These are phyloP conservation scores for Cataglyphis rosenhaueri DNA, from an alignment of 2,888 invertebrate genomes.

Conservation along the genomic window DNA sequence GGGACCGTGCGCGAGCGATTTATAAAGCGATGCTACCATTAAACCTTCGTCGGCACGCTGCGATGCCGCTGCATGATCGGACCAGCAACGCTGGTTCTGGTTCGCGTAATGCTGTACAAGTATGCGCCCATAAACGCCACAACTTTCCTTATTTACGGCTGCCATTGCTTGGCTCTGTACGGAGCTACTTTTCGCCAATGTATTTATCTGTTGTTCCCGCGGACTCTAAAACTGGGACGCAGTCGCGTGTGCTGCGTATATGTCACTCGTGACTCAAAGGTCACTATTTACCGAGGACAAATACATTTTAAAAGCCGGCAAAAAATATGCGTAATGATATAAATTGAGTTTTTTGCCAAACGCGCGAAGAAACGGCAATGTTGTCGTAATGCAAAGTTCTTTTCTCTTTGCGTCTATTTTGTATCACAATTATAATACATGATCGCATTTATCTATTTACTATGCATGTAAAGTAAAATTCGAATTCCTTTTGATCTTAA, in stretches of 20 bases:
- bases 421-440: not conserved
- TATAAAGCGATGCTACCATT: conserved; percentile 47
- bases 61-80: not conserved
- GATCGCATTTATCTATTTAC: not conserved
- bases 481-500: not conserved
- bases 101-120: conserved; percentile 74
- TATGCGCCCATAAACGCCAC: conserved; percentile 80
- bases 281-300: not conserved
- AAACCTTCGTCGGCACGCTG: conserved; percentile 34
- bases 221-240: conserved; percentile 71
- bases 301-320: too few species aligned
- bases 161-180: conserved; percentile 73
- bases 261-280: conserved; percentile 59
- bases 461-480: conserved; percentile 14
- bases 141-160: conserved; percentile 81
- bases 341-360: conserved; percentile 65
- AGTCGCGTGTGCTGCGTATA: conserved; percentile 44
- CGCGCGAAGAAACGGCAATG: conserved; percentile 50
- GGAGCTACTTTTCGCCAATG: conserved; percentile 81
- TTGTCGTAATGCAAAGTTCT: not conserved
- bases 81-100: conserved; percentile 32
- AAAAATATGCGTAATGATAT: conserved; percentile 77
- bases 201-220: conserved; percentile 81
- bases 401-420: not conserved
- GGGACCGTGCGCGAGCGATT: conserved; percentile 44